A percentile compares a stretch with the other conserved stretches of the same genome.
These are phyloP conservation scores for Myodes glareolus DNA, from an alignment of 2,113 vertebrate genomes.

Conservation along the genomic window DNA sequence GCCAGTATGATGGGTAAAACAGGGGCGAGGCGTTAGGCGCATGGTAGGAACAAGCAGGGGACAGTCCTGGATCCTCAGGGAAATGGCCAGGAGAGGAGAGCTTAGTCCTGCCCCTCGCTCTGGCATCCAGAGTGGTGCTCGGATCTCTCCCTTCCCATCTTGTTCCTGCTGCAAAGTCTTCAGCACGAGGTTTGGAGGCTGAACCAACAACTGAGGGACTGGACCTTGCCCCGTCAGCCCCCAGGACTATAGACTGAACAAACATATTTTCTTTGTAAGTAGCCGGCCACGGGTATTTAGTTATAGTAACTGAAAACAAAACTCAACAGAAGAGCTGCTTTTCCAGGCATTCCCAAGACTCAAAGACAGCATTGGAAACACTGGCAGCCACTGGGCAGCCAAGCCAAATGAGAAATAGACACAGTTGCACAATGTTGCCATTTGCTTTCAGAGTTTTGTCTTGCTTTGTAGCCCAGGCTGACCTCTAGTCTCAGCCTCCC, in stretches of 20 bases:
- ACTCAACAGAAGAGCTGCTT: neutral
- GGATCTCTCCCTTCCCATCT: neutral
- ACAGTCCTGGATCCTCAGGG: fast-evolving
- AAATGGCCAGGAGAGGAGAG: no score
- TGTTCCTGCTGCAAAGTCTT: neutral
- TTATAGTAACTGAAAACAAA: neutral
- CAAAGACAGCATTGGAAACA: neutral
- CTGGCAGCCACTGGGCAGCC: neutral
- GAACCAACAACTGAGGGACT: neutral
- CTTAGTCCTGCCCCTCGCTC: neutral
- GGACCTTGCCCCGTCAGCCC: neutral
- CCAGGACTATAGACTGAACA: neutral
- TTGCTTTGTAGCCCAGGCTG: neutral
- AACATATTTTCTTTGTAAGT: neutral
- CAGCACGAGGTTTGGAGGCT: neutral
- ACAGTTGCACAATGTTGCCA: neutral
- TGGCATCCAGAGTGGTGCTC: neutral
- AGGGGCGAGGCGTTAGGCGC: neutral
- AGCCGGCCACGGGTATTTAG: neutral
- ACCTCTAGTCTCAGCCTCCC: neutral
- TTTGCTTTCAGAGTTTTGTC: neutral
- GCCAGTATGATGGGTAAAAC: neutral
- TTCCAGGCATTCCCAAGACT: neutral
- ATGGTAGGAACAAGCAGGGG: neutral
- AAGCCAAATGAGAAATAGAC: neutral